Base-by-base conservation (phyloP, 2,888 invertebrate species). In the Agriopis aurantiaria region DNA sequence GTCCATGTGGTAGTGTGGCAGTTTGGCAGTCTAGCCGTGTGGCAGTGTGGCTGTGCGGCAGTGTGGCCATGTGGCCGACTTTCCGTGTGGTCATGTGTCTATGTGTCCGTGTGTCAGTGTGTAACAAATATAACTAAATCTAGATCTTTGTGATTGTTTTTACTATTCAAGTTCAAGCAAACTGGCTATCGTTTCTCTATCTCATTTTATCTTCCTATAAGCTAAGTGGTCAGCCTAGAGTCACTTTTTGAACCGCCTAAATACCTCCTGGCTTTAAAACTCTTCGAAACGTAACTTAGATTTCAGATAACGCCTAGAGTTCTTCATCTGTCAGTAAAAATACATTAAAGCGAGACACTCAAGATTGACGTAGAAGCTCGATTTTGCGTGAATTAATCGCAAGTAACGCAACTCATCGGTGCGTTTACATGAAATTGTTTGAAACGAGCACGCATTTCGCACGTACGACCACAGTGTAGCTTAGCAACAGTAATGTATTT, bases 331-430 rank as follows among this genome's bases (percentile, higher is more conserved):
- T 57, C 68, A 51, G 51, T 9, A 17, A 58, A 56, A 62, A 45
- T 52, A 57, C 17, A 58, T 57, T 67, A 45, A 57, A 17, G 33
- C 43, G 17, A 23, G 17, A 23, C 17, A 2, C 17, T 23, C 17
- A 57, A 52, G 51, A 57, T 62, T 52, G 63, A 57, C 57, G 52
- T 57, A 12, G 41, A 40, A 23, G 43, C 62, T 2, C 53, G 58
- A 76, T 77, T 73, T 71, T 66, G 63, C 73, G 73, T 79, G 77
- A 83, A 85, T 85, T 85, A 82, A 83, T 85, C 77, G 80, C 75
- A 72, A 70, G 78, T n/a, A n/a, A n/a, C n/a, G n/a, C n/a, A n/a
- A n/a, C n/a, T n/a, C n/a, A n/a, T 77, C 80, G 79, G 75, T 67
- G 70, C 43, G 76, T 70, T 78, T 23, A 51, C 17, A 41, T 78